These are phyloP conservation scores for Aselliscus stoliczkanus DNA, from an alignment of 2,797 vertebrate species.

Conservation along the genomic window DNA sequence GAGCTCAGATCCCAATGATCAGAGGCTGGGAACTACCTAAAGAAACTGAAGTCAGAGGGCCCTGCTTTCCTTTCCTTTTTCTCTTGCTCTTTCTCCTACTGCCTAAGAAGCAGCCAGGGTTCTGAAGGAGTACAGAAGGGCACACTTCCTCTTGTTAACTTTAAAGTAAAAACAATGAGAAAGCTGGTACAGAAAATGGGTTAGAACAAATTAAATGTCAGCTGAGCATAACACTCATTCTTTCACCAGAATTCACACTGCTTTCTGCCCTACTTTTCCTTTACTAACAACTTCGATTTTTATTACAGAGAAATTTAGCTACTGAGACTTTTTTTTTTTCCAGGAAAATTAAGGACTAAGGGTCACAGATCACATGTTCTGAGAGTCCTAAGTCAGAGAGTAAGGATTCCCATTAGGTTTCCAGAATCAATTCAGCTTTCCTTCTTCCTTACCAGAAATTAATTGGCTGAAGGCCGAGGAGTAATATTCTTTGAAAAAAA, in stretches of 20 bases:
- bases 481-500: background rate
- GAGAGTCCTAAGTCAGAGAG: background rate
- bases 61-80: background rate
- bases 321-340: background rate
- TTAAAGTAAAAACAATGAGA: conserved; percentile 1
- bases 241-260: conserved; percentile 5
- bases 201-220: conserved; percentile 28
- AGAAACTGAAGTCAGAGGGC: background rate
- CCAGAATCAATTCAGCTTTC: background rate
- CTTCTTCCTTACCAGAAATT: background rate
- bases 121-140: background rate
- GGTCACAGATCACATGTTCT: background rate
- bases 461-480: background rate
- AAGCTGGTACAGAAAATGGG: background rate
- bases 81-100: background rate
- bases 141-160: background rate
- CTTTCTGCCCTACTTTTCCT: conserved; percentile 28
- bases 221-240: background rate
- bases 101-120: background rate
- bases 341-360: background rate
- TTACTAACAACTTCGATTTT: conserved; percentile 8
- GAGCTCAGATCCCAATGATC: background rate
- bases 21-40: background rate
- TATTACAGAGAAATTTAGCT: conserved; percentile 8
- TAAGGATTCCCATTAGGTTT: background rate